Conservation (phyloP, 2,797 vertebrate species). For the Micrastur ruficollis region DNA sequence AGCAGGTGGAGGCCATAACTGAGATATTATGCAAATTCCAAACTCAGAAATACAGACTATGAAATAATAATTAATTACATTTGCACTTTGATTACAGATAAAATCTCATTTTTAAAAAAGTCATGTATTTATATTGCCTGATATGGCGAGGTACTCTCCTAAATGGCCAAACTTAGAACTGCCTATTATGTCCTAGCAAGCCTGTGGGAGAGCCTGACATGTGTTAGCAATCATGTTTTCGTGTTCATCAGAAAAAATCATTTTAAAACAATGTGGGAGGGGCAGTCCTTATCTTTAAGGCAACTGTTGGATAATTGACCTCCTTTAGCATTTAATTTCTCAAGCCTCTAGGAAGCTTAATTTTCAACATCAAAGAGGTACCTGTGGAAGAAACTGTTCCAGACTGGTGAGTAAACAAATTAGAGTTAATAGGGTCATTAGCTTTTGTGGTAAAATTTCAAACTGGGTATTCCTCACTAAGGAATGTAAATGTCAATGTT, state of each 20-base stretch:
- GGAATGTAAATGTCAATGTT: slow-evolving; percentile 60
- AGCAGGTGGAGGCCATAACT: slow-evolving; percentile 11
- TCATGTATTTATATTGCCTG: neutral
- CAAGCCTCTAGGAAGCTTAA: slow-evolving; percentile 76
- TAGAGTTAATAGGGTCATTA: slow-evolving; percentile 78
- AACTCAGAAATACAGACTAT: neutral
- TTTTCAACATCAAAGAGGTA: slow-evolving; percentile 78
- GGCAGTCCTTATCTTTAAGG: slow-evolving; percentile 70
- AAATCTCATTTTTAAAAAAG: neutral
- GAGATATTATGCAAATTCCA: slow-evolving; percentile 26
- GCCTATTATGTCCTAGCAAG: slow-evolving; percentile 46
- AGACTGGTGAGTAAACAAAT: slow-evolving; percentile 80
- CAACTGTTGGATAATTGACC: slow-evolving; percentile 76
- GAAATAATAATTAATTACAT: slow-evolving; percentile 46
- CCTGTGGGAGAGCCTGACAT: slow-evolving; percentile 50
- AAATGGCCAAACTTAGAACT: slow-evolving; percentile 47
- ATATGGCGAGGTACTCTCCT: slow-evolving; percentile 52
- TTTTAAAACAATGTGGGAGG: slow-evolving; percentile 68
- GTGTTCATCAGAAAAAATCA: slow-evolving; percentile 57
- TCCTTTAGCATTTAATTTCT: slow-evolving; percentile 79
- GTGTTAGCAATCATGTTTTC: slow-evolving; percentile 51
- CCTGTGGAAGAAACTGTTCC: slow-evolving; percentile 77
- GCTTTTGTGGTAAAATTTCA: slow-evolving; percentile 75
- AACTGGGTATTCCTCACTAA: slow-evolving; percentile 66
- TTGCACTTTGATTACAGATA: slow-evolving; percentile 32